Conservation (phyloP, 2,888 invertebrate species). For the Osmoderma eremita region DNA sequence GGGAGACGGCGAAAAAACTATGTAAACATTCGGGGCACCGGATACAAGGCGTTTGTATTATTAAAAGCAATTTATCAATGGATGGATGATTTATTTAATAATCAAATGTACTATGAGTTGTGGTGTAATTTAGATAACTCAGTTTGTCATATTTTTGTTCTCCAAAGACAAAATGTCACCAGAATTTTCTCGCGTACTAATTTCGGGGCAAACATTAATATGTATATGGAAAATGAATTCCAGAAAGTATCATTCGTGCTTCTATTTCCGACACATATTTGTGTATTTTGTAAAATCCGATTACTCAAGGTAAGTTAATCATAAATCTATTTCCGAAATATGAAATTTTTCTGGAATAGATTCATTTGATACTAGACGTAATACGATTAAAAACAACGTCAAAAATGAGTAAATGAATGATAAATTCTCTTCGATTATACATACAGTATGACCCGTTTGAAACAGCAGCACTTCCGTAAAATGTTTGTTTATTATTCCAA, state of each 20-base stretch:
- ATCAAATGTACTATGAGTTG: no score
- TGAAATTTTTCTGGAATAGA: slow-evolving; percentile 1
- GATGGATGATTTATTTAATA: neutral
- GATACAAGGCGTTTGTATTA: no score
- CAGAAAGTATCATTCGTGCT: neutral
- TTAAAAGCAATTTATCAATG: no score
- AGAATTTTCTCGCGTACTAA: neutral
- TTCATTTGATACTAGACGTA: neutral
- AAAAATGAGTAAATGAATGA: neutral
- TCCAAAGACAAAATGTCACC: no score
- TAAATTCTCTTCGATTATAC: neutral
- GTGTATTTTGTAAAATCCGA: slow-evolving; percentile 8
- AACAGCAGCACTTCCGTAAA: neutral
- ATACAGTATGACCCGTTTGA: neutral
- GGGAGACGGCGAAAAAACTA: neutral
- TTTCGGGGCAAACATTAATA: neutral
- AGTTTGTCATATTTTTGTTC: no score
- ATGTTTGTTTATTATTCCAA: no score
- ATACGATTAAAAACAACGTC: neutral
- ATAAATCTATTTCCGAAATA: slow-evolving; percentile 19
- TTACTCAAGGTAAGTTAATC: slow-evolving; percentile 11
- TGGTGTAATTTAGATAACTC: no score
- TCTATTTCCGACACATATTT: neutral
- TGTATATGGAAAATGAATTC: slow-evolving; percentile 17
- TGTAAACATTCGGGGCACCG: slow-evolving; percentile 24